phyloP scores from a whole-genome alignment of 2,113 vertebrate genomes.

The Nicator chloris region DNA sequence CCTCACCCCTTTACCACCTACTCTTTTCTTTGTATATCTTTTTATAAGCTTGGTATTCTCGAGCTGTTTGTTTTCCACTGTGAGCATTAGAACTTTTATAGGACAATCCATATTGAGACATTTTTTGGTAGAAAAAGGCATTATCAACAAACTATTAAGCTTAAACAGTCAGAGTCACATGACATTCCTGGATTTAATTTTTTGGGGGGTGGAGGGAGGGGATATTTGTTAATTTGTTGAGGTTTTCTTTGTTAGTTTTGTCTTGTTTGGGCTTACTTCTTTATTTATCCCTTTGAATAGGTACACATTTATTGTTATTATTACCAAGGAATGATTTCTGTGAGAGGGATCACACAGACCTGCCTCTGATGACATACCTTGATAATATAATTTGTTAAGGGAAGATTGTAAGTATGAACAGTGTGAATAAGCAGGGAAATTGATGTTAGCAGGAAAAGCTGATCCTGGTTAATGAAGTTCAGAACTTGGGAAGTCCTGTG shows the following conservation, averaged over 20 bases:
- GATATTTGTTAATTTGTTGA: no score
- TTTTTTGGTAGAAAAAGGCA: not conserved
- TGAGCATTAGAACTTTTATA: not conserved
- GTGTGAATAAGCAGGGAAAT: not conserved
- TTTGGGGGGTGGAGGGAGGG: accelerated
- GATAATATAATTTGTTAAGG: not conserved
- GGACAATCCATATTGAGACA: not conserved
- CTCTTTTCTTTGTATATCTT: not conserved
- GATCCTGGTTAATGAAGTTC: not conserved
- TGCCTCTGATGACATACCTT: not conserved
- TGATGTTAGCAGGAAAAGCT: accelerated
- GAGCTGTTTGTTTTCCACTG: not conserved
- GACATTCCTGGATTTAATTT: not conserved
- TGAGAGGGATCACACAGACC: not conserved
- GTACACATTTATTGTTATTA: not conserved
- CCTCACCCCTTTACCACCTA: not conserved
- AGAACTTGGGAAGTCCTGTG: not conserved
- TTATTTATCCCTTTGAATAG: not conserved
- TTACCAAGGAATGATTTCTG: not conserved
- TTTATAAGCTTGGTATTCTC: not conserved
- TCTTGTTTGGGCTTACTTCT: not conserved
- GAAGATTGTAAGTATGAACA: not conserved
- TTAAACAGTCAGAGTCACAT: not conserved
- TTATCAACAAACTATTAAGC: not conserved
- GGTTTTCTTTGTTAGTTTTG: not conserved